These are phyloP conservation scores for Heterodera schachtii DNA, from an alignment of 1,140 invertebrate genomes.

Conservation along the genomic window DNA sequence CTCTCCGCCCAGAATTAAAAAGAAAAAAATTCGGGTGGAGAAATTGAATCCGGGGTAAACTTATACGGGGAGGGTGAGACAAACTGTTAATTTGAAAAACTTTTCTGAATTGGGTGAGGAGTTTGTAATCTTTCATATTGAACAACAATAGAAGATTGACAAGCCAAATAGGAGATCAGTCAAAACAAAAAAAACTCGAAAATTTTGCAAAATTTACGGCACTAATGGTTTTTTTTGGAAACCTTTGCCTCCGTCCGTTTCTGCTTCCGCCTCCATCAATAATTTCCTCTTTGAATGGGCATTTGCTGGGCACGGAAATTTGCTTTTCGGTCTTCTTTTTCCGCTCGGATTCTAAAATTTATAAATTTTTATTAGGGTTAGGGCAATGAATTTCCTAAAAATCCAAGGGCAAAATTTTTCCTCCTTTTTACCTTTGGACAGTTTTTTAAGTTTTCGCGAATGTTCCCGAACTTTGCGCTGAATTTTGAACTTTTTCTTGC, in stretches of 20 bases:
- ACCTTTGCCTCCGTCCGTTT: constrained; percentile 47
- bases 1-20: too few relatives aligned
- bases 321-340: constrained; percentile 55
- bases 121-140: too few relatives aligned
- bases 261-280: constrained; percentile 66
- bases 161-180: too few relatives aligned
- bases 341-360: background rate
- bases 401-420: background rate
- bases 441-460: constrained; percentile 65
- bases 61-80: too few relatives aligned
- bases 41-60: too few relatives aligned
- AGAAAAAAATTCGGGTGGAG: too few relatives aligned
- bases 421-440: constrained; percentile 49
- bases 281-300: constrained; percentile 67
- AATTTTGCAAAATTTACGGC: constrained; percentile 12
- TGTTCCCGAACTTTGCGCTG: constrained; percentile 67
- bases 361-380: background rate
- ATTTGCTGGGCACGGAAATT: constrained; percentile 66
- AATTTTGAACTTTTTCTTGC: constrained; percentile 64
- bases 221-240: constrained; percentile 2
- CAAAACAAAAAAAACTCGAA: too few relatives aligned
- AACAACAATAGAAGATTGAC: too few relatives aligned
- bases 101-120: too few relatives aligned
- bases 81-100: too few relatives aligned
- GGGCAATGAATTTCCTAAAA: background rate